Base-by-base conservation (phyloP, 1,140 invertebrate genomes). In the Brachionus paranguensis region DNA sequence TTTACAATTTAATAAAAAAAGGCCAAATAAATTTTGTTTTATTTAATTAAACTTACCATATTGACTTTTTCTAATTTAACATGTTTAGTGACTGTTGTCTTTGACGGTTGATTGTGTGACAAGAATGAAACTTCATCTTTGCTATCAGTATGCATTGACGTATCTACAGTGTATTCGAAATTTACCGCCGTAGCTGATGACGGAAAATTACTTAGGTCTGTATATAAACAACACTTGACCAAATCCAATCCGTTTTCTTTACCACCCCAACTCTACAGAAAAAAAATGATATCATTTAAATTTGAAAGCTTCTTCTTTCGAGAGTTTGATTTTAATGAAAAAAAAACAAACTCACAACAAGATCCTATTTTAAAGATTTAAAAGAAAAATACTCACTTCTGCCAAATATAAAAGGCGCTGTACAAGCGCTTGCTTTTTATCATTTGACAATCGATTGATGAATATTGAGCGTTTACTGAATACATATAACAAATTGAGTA, bases 381-480 rank as follows among this genome's bases (percentile, higher is more conserved):
- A 24, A 74, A 76, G 2, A 85, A 53, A 83, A 81, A 83, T 27
- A 24, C 86, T 86, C 88, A 94, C 93, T 92, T 96, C 94, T 41
- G 94, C 94, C 84, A 95, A 91, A 88, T 94, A 93, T 85, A 93
- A 93, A 12, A 95, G 91, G 87, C 94, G 91, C n/a, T 92, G 91
- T 43, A 95, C 90, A 29, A 95, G 89, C 47, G 92, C 92, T 87
- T 93, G 92, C 86, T 89, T 90, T 86, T 94, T 94, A 72, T 94
- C 93, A 86, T 91, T 91, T 86, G 92, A 92, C 85, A 95, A 89
- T 85, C 94, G 91, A 76, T 94, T 93, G 86, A 96, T 94, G 87
- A 95, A 95, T 90, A 95, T 95, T 88, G 94, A 95, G 85, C 95
- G 91, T 91, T 96, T 96, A 86, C 94, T 95, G 89, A 96, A 96